Evolutionary conservation across 2,797 vertebrate genomes (phyloP), one percentile per base, ranked within the genome.

Genomic region (Dallia pectoralis): DNA sequence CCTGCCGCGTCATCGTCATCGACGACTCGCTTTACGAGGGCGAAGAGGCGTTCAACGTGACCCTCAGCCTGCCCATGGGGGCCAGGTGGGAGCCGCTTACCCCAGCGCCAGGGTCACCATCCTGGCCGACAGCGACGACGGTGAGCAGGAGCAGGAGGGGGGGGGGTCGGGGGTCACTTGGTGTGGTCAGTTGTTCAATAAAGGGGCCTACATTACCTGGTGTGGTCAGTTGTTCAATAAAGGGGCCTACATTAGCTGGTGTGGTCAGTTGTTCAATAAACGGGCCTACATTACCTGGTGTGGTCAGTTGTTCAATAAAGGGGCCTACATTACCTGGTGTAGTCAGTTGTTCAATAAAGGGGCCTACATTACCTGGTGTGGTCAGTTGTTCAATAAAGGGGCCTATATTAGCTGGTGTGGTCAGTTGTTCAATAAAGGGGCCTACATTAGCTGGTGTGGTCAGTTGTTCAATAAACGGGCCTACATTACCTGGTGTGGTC

Each of bases 1-100:
- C 77, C 36, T 97, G 95, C 77, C 88, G 79, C 68, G 33, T 97
- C 81, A 92, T 96, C 61, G 91, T 96, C 85, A 93, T 95, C 15
- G 94, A 95, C 3, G 95, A 97, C 80, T 95, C 94, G 2, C 89
- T 96, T 27, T 96, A 94, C 30, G 95, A 97, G 84, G 93, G 94
- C 69, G 95, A 96, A 9, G 96, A 96, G 87, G 93, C 83, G 83
- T 97, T 97, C 75, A 94, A 88, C 8, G 78, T 97, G 71, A 95
- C 90, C 9, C 90, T 97, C 79, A 95, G 93, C 78, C 91, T 95
- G 92, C 88, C 95, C 11, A 89, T 92, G 91, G 94, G 2, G 95
- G 95, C 15, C 90, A 90, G 81, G 74, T 96, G 82, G 93, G 94
- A 36, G 56, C 85, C 74, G 89, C 80, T 67, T 96, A 93, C 87